Base-by-base conservation (phyloP, 1,140 invertebrate genomes). In the Pogonus chalceus region DNA sequence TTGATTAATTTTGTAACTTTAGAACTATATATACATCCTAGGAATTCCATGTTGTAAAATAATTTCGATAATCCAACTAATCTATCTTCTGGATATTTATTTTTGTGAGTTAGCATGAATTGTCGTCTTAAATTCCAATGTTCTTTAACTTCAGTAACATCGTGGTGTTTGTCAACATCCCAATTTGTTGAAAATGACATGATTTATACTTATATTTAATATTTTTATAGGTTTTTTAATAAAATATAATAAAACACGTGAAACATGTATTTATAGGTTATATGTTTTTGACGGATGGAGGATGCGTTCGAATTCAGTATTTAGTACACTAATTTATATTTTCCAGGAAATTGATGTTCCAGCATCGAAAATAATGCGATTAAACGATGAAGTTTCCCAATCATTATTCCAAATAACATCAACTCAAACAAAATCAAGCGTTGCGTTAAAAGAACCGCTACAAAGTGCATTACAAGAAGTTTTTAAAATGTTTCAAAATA, bases 41-140 rank as follows among this genome's bases (percentile, higher is more conserved):
- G 73, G 51, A 90, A 79, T 67, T 91, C 88, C 35, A 91, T 76
- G 68, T 92, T 93, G 0, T 80, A 77, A 64, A 90, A 91, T 10
- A 87, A 85, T 72, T 87, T 82, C 12, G 88, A 87, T 51, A 92
- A 73, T 69, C 88, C 91, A 26, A 92, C 74, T 9, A 93, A 70
- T 58, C 83, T 76, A 43, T 90, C 82, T 68, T 86, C 80, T 0
- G 81, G 70, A 69, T 84, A 89, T 60, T 78, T 79, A 16, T 82
- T 72, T 62, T 84, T 81, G 69, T 92, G 86, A 2, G 76, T 67
- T 39, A 81, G 58, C 62, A 93, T 77, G 66, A 93, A 93, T n/a
- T 76, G 74, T 60, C 75, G 78, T 20, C 87, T 73, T 47, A 92
- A 68, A 46, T 82, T 73, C 90, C 90, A 93, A 63, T 92, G 89